Base-by-base conservation (phyloP, 2,113 vertebrate species). In the Lynx canadensis region DNA sequence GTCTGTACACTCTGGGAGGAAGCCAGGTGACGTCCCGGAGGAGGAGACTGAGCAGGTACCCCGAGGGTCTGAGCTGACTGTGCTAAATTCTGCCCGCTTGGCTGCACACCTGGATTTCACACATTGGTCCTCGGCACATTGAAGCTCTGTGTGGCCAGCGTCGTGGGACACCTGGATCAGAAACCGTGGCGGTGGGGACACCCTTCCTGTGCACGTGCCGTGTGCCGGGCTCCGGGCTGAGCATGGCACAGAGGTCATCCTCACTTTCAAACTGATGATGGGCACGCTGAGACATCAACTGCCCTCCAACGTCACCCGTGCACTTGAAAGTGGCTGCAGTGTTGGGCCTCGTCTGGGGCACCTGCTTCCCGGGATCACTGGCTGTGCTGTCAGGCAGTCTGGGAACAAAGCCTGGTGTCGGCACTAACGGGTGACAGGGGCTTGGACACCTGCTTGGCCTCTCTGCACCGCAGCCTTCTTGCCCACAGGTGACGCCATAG, bases 31-130 rank as follows among this genome's bases (percentile, higher is more conserved):
- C 23, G 7, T 2, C 38, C 1, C 7, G 0, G 50, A 13, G 0
- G 50, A 13, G 83, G 27, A 60, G 11, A 1, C 13, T 0, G 21
- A 73, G 48, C 0, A 21, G 29, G 14, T 45, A 4, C 7, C 21
- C 76, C 31, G 0, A 13, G 19, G 0, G 33, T 4, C 7, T 21
- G 1, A 3, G 31, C 2, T 1, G 0, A 2, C 13, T 5, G 14
- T 1, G 66, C 8, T 4, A 0, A 5, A 7, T 7, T 9, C 41
- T 1, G 25, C 36, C 36, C 31, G 1, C 2, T 1, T 7, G 3
- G 0, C 0, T 1, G 25, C 23, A 9, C 1, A 2, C 45, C 0
- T 7, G 52, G 27, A 1, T 15, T 33, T 27, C 33, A 2, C 9
- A 3, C 29, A 2, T 19, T 31, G 45, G n/a, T 66, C 45, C 63